Evolutionary conservation across 2,113 vertebrate species (phyloP).

Genomic region (Cochlearius cochlearius): DNA sequence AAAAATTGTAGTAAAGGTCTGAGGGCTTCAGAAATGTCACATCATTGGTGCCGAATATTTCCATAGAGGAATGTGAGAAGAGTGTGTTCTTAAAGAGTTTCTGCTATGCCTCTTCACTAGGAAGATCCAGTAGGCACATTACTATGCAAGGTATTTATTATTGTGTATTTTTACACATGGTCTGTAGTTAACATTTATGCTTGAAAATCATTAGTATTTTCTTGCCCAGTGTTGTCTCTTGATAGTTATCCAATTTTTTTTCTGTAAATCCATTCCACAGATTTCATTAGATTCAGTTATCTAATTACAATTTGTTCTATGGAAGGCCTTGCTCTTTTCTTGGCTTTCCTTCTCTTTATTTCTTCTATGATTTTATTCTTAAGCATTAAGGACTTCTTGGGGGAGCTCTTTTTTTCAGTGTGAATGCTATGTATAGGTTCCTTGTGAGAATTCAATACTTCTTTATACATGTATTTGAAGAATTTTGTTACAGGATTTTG

Average conservation of each 20-base stretch:
- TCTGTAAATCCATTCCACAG: background rate
- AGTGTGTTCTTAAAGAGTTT: background rate
- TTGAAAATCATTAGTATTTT: background rate
- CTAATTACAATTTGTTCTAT: background rate
- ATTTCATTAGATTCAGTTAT: background rate
- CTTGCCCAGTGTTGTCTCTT: background rate
- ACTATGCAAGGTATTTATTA: background rate
- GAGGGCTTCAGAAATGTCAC: background rate
- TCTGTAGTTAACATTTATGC: background rate
- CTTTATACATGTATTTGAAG: background rate
- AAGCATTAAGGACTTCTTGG: background rate
- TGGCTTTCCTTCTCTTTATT: background rate
- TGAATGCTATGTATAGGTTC: background rate
- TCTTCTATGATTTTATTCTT: background rate
- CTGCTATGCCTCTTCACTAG: background rate
- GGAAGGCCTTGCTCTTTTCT: background rate
- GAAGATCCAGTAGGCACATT: background rate
- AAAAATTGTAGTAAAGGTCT: background rate
- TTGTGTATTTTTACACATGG: background rate
- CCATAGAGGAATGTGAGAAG: background rate
- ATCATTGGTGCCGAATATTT: background rate
- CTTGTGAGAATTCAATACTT: background rate
- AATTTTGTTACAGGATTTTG: background rate
- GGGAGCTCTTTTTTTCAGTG: background rate
- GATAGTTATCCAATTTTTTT: background rate